A percentile compares a stretch with the other conserved stretches of the same genome.
These are phyloP conservation scores for Metaphire vulgaris DNA, from an alignment of 1,140 invertebrate genomes.

Conservation along the genomic window DNA sequence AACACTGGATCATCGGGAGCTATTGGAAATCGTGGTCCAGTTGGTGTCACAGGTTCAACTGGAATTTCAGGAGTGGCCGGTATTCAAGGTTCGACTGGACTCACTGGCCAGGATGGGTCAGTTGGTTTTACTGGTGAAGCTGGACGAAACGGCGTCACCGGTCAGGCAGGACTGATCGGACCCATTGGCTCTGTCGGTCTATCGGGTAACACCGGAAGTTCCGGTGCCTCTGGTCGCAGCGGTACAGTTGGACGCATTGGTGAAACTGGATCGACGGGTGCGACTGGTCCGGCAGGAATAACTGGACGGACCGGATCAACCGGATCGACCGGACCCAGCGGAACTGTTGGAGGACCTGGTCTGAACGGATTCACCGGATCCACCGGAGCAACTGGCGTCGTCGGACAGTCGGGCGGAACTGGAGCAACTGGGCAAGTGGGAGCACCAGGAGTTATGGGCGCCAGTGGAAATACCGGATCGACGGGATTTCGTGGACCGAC, in stretches of 20 bases:
- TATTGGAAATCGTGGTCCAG: constrained; percentile 1
- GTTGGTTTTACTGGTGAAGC: background rate
- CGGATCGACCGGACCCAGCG: background rate
- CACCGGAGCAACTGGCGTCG: background rate
- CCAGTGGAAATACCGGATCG: background rate
- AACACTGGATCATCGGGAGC: background rate
- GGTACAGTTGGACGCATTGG: background rate
- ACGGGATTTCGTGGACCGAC: no score
- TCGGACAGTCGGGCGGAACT: background rate
- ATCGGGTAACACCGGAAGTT: background rate
- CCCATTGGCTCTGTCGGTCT: background rate
- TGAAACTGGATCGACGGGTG: background rate
- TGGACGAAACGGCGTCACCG: background rate
- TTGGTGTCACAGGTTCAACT: constrained; percentile 9
- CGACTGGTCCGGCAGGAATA: background rate
- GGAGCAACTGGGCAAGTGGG: background rate
- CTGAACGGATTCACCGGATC: background rate
- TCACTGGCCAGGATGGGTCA: background rate
- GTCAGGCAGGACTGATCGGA: background rate
- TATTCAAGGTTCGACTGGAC: background rate
- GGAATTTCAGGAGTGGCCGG: background rate
- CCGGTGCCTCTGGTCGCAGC: background rate
- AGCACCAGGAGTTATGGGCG: background rate
- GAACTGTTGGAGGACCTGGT: background rate
- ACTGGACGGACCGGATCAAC: background rate